phyloP scores from a whole-genome alignment of 2,113 vertebrate species.

The Australoheros scitulus region DNA sequence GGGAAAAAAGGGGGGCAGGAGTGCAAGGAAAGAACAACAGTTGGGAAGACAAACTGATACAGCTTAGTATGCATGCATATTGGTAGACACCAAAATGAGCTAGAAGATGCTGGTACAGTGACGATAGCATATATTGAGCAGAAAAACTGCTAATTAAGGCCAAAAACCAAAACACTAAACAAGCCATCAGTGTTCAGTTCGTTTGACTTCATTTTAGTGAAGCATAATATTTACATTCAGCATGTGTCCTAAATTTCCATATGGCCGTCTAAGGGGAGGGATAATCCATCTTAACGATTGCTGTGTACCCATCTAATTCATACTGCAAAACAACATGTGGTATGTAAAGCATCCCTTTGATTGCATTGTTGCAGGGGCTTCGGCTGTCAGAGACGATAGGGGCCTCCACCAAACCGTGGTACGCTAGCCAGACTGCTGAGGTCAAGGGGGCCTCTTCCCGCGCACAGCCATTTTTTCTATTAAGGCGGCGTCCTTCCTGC shows the following conservation, averaged over 20 bases:
- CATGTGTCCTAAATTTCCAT: constrained; percentile 75
- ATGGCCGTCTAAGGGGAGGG: constrained; percentile 33
- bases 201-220: constrained; percentile 33
- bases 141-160: not conserved
- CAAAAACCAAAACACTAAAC: not conserved
- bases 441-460: constrained; percentile 62
- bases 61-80: not conserved
- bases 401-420: constrained; percentile 15
- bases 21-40: not conserved
- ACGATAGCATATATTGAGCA: not conserved
- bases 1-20: not conserved
- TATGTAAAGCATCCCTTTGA: constrained; percentile 75
- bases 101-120: not conserved
- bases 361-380: constrained; percentile 65
- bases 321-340: constrained; percentile 74
- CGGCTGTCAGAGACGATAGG: constrained; percentile 40
- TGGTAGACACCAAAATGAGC: not conserved
- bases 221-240: constrained; percentile 71
- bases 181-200: not conserved
- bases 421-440: constrained; percentile 63
- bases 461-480: constrained; percentile 44
- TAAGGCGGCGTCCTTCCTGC: constrained; percentile 65
- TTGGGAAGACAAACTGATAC: not conserved
- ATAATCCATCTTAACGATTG: constrained; percentile 73
- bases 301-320: constrained; percentile 61